These are phyloP conservation scores for Lycophotia porphyrea DNA, from an alignment of 2,888 invertebrate species.

Conservation along the genomic window DNA sequence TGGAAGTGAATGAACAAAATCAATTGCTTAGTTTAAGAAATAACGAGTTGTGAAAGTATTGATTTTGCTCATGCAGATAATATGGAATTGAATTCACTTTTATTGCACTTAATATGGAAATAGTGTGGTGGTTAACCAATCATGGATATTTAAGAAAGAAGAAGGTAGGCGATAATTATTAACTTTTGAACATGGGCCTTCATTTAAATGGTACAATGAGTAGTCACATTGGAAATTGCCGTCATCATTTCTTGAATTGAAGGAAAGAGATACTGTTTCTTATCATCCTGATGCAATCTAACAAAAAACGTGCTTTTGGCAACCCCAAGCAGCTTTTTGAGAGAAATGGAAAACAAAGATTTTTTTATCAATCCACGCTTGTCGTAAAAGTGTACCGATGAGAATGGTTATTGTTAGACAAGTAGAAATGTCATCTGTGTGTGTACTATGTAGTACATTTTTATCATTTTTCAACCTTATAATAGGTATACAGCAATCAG, in stretches of 20 bases:
- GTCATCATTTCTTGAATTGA: neutral
- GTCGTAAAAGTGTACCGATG: constrained; percentile 47
- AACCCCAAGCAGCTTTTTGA: constrained; percentile 13
- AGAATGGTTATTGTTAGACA: constrained; percentile 47
- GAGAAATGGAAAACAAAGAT: constrained; percentile 26
- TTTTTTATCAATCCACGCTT: constrained; percentile 36
- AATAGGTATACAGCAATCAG: neutral
- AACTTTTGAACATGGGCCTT: neutral
- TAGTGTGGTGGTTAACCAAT: neutral
- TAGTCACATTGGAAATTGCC: neutral
- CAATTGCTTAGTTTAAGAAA: constrained; percentile 52
- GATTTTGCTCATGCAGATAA: constrained; percentile 22
- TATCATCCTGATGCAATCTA: neutral
- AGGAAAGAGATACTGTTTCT: neutral
- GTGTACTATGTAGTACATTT: constrained; percentile 9
- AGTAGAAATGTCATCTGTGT: constrained; percentile 28
- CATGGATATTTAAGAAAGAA: neutral
- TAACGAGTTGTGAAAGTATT: constrained; percentile 35
- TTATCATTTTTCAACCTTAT: constrained; percentile 2
- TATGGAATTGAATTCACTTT: neutral
- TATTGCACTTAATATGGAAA: neutral
- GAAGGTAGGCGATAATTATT: neutral
- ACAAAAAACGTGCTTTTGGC: constrained; percentile 9
- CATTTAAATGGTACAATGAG: neutral
- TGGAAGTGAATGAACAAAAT: constrained; percentile 64